Conservation (phyloP, 2,113 vertebrate species). For the Meriones unguiculatus region DNA sequence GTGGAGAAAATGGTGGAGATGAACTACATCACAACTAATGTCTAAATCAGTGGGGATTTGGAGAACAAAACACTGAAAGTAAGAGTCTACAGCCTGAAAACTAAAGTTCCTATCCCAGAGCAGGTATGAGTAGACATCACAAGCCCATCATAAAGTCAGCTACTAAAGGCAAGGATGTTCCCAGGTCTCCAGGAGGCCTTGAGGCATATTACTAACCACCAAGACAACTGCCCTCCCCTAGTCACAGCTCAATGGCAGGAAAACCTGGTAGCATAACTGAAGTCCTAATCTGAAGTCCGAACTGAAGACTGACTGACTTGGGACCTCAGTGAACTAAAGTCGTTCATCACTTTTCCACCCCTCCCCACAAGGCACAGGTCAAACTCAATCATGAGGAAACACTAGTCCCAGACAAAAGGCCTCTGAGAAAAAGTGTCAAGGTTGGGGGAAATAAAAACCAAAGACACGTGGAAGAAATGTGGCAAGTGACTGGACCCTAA, state of each 20-base stretch:
- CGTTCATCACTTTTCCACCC: neutral
- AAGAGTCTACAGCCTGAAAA: neutral
- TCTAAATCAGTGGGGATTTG: neutral
- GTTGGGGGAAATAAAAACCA: neutral
- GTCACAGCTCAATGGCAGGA: neutral
- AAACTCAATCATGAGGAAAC: neutral
- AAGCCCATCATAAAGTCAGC: neutral
- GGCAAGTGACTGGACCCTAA: neutral
- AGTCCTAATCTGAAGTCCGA: no score
- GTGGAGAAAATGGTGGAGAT: neutral
- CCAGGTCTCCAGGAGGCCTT: neutral
- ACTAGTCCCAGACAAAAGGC: neutral
- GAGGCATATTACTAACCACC: neutral
- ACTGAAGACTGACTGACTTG: rapidly evolving
- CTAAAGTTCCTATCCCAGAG: neutral
- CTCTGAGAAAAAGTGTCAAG: neutral
- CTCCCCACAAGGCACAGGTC: neutral
- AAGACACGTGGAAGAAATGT: rapidly evolving
- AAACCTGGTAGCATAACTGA: neutral
- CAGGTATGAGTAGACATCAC: neutral
- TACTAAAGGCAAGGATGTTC: neutral
- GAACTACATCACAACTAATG: neutral
- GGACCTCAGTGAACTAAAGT: neutral
- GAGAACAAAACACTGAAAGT: neutral
- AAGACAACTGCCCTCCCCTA: neutral